Evolutionary conservation across 1,140 invertebrate genomes (phyloP).

Genomic region (Conus ventricosus): DNA sequence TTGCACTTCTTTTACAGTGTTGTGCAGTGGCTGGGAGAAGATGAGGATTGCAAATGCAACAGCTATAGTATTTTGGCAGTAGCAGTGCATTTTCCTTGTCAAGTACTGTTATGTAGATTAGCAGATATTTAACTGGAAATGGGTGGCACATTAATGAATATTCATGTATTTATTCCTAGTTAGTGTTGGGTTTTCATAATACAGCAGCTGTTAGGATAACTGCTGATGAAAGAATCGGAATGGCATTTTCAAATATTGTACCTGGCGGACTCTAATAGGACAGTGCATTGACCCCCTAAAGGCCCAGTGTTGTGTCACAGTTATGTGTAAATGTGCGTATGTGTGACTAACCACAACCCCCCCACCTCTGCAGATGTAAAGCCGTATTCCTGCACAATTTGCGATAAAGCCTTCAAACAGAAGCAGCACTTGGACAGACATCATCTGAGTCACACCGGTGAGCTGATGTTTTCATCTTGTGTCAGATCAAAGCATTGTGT

Average conservation of each 20-base stretch:
- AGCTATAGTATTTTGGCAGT: neutral
- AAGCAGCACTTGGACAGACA: slow-evolving; percentile 33
- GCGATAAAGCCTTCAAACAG: slow-evolving; percentile 36
- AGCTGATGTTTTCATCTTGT: slow-evolving; percentile 19
- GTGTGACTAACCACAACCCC: neutral
- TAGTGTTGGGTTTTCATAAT: too few species aligned
- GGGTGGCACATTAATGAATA: too few species aligned
- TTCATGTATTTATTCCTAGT: too few species aligned
- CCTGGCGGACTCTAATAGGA: too few species aligned
- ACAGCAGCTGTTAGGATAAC: too few species aligned
- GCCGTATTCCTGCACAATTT: slow-evolving; percentile 27
- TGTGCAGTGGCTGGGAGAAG: neutral
- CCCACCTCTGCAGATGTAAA: slow-evolving; percentile 26
- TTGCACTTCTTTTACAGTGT: neutral
- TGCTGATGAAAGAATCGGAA: too few species aligned
- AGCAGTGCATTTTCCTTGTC: too few species aligned
- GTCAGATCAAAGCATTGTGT: neutral
- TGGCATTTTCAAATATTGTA: too few species aligned
- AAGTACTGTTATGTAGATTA: too few species aligned
- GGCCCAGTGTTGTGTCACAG: neutral
- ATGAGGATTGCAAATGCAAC: neutral
- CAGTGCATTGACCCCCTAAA: neutral
- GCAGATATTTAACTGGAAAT: too few species aligned
- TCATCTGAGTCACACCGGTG: slow-evolving; percentile 25
- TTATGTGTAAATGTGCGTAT: neutral